Evolutionary conservation across 2,888 invertebrate genomes (phyloP), one percentile per base, ranked within the genome.

Genomic region (Catocala nupta): DNA sequence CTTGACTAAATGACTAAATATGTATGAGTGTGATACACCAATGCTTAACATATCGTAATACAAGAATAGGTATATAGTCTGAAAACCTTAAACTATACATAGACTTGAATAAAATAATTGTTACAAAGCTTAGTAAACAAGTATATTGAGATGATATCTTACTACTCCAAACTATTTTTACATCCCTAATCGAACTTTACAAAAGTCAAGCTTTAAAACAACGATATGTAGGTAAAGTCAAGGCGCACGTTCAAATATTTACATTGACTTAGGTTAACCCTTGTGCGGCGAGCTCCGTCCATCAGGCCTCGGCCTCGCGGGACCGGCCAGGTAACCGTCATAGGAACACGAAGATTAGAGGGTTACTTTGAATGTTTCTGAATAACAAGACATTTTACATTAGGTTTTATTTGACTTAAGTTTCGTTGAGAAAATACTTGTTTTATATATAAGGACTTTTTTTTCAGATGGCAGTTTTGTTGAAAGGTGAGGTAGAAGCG

Each of bases 221-320:
- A 71, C 70, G 73, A 73, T 78, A 78, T 80, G 70, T 77, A 73
- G 75, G 80, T 75, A 77, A 76, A 74, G 71, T 71, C 67, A 68
- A 75, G 74, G 77, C 75, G 80, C 77, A 81, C 63, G 81, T 81
- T 93, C 90, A 92, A 93, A 93, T 93, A 93, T 93, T 93, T 91
- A 93, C 88, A 87, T 87, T 89, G 90, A 88, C 89, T 88, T 88
- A 90, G 91, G 92, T 90, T 92, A 93, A 92, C 92, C 92, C 90
- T 89, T 88, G 84, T 84, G 80, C 82, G 80, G 85, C 82, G 80
- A 81, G 75, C 89, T 89, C 89, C 86, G 91, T 92, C 93, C 89
- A 90, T 92, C 92, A 93, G 90, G 84, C 83, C 85, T 79, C 75
- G 77, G 82, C 81, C 91, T 89, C 92, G 52, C 71, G 93, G 89